Evolutionary conservation across 2,888 invertebrate species (phyloP), one percentile per base, ranked within the genome.

Genomic region (Thyatira batis): DNA sequence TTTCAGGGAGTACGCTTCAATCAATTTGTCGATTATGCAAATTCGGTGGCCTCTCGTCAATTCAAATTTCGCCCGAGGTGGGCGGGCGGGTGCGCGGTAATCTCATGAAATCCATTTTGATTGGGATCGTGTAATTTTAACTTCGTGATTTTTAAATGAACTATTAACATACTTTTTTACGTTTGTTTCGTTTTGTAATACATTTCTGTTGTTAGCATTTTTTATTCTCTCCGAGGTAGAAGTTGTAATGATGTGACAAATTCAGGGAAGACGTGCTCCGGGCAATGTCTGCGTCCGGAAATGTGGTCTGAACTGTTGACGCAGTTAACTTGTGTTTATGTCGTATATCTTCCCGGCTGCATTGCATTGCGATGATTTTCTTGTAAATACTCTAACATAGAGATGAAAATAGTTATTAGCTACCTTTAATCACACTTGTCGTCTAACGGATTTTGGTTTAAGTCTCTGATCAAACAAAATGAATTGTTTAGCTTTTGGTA

Each of bases 11-110:
- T 80, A 85, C 83, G 87, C 85, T 83, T 81, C 89, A 89, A 90
- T 89, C 89, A 89, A 89, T 89, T 84, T 85, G 82, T 82, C 87
- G 88, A 89, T 89, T 87, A 90, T 89, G 89, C 79, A 89, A 88
- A 82, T 80, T 68, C 67, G 67, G 65, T 72, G 76, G 77, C 80
- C 81, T 69, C 66, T 73, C 73, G 78, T 78, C 84, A 76, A 76
- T 80, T 76, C 71, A 69, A 76, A 80, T 79, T 78, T 76, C 65
- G 64, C 71, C 71, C 67, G 64, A 69, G 70, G 71, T 58, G 57
- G 64, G 65, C 70, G 63, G 68, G 74, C 69, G 70, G 71, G 65
- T 71, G 63, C 68, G 74, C 69, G 70, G 71, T 74, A 74, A 84
- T 80, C 76, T 78, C 81, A 78, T 76, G 70, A 80, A 77, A 74